Conservation (phyloP, 1,140 invertebrate genomes). For the Catajapyx aquilonaris region DNA sequence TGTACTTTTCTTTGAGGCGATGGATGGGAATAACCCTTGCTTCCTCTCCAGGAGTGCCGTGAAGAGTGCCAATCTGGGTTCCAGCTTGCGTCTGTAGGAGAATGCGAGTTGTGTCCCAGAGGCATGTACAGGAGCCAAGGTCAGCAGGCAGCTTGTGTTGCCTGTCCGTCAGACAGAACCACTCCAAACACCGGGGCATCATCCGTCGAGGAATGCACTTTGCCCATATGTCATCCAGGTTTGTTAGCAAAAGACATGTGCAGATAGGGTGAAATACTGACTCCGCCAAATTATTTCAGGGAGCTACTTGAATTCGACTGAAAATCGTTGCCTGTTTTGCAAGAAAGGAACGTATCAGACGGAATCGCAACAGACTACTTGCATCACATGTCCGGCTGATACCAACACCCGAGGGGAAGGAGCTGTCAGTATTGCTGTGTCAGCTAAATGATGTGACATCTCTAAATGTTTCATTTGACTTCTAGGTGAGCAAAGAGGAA, state of each 20-base stretch:
- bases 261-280: not conserved
- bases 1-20: not conserved
- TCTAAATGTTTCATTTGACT: conserved; percentile 11
- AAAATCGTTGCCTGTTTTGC: conserved; percentile 70
- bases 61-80: conserved; percentile 78
- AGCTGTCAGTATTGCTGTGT: conserved; percentile 33
- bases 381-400: conserved; percentile 73
- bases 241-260: conserved; percentile 12
- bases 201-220: conserved; percentile 71
- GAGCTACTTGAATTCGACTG: conserved; percentile 59
- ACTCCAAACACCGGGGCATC: conserved; percentile 63
- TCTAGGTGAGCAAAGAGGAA: conserved; percentile 51
- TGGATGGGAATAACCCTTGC: conserved; percentile 5
- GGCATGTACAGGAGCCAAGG: conserved; percentile 79
- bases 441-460: not conserved
- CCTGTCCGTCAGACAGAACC: conserved; percentile 71
- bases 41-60: conserved; percentile 40
- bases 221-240: conserved; percentile 64
- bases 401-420: conserved; percentile 69
- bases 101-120: conserved; percentile 75
- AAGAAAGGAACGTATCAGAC: conserved; percentile 85
- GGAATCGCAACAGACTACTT: conserved; percentile 67
- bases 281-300: conserved; percentile 26
- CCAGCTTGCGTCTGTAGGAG: conserved; percentile 68
- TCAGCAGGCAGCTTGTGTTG: conserved; percentile 63